These are phyloP conservation scores for Poeciliopsis retropinna DNA, from an alignment of 2,113 vertebrate species.

Conservation along the genomic window DNA sequence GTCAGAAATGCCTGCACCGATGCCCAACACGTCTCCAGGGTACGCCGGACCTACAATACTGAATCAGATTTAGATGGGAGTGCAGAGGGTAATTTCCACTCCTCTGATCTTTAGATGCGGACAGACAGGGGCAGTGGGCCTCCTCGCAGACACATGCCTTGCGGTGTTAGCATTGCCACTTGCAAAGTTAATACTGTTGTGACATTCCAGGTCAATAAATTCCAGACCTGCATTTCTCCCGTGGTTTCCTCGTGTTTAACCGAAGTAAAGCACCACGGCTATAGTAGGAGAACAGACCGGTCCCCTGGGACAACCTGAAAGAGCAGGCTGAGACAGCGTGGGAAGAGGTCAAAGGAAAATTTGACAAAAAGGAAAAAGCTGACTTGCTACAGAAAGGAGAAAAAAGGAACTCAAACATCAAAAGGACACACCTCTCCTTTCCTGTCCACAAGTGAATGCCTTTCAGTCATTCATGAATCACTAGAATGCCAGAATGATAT, in stretches of 20 bases:
- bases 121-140: conserved; percentile 44
- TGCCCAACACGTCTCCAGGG: conserved; percentile 29
- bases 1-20: conserved; percentile 53
- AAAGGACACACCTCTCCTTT: conserved; percentile 30
- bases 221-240: conserved; percentile 49
- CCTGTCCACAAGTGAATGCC: conserved; percentile 38
- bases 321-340: conserved; percentile 10
- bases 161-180: conserved; percentile 63
- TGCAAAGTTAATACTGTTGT: conserved; percentile 58
- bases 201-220: conserved; percentile 70
- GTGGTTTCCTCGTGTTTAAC: conserved; percentile 10
- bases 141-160: conserved; percentile 60
- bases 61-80: conserved; percentile 58
- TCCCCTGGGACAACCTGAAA: conserved; percentile 5
- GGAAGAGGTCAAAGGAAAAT: conserved; percentile 16
- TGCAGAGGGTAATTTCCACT: conserved; percentile 43
- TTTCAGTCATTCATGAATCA: conserved; percentile 64
- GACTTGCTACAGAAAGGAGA: conserved; percentile 19
- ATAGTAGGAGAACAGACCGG: background rate
- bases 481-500: conserved; percentile 52
- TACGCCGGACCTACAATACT: conserved; percentile 33
- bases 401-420: conserved; percentile 34
- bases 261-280: background rate
- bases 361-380: conserved; percentile 14
- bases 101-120: conserved; percentile 65